Percentiles rank a stretch among this genome's conserved stretches.
These are phyloP conservation scores for Chinchilla lanigera DNA, from an alignment of 2,113 vertebrate species.

Conservation along the genomic window DNA sequence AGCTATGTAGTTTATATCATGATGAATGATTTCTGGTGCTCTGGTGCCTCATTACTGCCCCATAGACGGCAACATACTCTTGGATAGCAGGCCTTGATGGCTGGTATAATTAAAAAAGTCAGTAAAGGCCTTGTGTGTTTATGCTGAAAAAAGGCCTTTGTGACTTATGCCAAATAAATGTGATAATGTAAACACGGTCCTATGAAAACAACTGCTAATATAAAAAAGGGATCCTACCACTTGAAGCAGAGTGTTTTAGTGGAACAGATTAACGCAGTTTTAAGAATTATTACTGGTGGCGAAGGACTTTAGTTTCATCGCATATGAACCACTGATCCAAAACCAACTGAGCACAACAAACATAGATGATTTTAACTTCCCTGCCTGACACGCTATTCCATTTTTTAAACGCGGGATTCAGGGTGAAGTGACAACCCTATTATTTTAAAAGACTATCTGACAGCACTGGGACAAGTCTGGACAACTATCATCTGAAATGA, in stretches of 20 bases:
- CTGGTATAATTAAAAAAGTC: background rate
- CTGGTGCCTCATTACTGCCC: background rate
- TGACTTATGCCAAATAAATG: background rate
- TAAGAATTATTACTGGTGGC: background rate
- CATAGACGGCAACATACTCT: background rate
- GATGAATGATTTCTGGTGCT: background rate
- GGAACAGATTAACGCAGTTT: slow-evolving; percentile 12
- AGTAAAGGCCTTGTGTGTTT: background rate
- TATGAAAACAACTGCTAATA: background rate
- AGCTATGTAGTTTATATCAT: background rate
- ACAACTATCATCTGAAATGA: background rate
- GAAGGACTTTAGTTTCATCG: slow-evolving; percentile 14
- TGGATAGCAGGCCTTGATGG: background rate
- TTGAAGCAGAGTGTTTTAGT: background rate
- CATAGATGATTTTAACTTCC: background rate
- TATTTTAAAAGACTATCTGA: background rate
- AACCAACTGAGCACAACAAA: background rate
- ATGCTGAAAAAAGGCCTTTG: background rate
- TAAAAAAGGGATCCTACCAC: background rate
- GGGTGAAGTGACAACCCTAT: background rate
- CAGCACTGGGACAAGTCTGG: background rate
- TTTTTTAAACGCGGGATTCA: background rate
- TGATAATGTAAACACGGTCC: background rate
- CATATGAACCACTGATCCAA: slow-evolving; percentile 7
- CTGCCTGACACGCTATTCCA: background rate